These are phyloP conservation scores for Ceratosolen solmsi DNA, from an alignment of 1,140 invertebrate species.

Conservation along the genomic window DNA sequence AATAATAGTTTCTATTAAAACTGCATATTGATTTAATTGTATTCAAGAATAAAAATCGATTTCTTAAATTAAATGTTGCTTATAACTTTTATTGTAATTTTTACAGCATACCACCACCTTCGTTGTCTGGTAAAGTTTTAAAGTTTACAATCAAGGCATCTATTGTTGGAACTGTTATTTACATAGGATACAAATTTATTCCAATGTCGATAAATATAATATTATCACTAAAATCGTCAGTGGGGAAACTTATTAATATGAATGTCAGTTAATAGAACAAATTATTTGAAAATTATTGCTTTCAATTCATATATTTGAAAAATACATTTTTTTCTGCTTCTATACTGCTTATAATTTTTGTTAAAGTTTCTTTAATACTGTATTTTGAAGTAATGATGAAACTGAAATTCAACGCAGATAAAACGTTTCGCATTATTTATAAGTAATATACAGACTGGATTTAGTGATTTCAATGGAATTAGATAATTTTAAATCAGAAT, in stretches of 20 bases:
- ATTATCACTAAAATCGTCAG: conserved; percentile 63
- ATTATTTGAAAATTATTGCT: neutral
- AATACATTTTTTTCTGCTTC: conserved; percentile 58
- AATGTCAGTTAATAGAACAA: conserved; percentile 57
- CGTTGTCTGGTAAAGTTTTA: conserved; percentile 71
- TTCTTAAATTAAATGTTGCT: neutral
- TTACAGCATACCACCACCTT: conserved; percentile 72
- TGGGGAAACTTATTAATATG: conserved; percentile 67
- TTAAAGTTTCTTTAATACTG: conserved; percentile 59
- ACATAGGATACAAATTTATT: conserved; percentile 71
- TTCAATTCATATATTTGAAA: conserved; percentile 53
- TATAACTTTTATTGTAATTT: conserved; percentile 41
- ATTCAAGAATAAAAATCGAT: neutral
- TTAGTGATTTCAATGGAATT: too few relatives aligned
- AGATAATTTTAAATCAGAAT: conserved; percentile 72
- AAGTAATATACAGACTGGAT: conserved; percentile 75
- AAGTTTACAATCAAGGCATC: conserved; percentile 70
- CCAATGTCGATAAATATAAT: conserved; percentile 57
- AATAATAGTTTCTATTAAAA: too few relatives aligned
- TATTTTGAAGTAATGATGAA: conserved; percentile 9
- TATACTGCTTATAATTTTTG: conserved; percentile 60
- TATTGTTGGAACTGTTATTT: conserved; percentile 71
- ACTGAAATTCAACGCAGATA: conserved; percentile 59
- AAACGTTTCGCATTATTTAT: conserved; percentile 60
- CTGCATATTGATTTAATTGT: too few relatives aligned